These are phyloP conservation scores for Pagrus major DNA, from an alignment of 2,113 vertebrate genomes.

Conservation along the genomic window DNA sequence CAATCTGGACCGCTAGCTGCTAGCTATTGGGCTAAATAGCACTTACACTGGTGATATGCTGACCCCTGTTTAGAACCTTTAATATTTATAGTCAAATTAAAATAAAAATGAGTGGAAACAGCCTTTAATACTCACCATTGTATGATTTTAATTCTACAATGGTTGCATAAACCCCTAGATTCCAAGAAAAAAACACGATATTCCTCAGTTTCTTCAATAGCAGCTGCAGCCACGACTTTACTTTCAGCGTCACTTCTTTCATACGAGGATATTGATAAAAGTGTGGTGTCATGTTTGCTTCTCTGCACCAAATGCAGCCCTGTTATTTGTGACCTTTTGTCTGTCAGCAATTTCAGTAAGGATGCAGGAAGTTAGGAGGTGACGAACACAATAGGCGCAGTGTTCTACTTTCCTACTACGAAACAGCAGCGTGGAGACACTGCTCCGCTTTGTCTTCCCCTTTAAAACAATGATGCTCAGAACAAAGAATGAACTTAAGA, in stretches of 20 bases:
- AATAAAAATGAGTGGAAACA: background rate
- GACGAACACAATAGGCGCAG: conserved; percentile 69
- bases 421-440: conserved; percentile 55
- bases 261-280: background rate
- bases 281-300: conserved; percentile 19
- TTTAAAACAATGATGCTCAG: conserved; percentile 74
- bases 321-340: conserved; percentile 40
- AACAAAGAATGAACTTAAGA: conserved; percentile 77
- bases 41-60: no score
- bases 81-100: background rate
- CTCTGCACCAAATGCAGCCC: background rate
- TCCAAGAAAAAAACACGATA: background rate
- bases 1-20: no score
- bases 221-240: background rate
- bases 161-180: background rate
- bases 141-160: background rate
- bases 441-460: conserved; percentile 63
- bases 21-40: no score
- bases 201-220: background rate
- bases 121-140: background rate
- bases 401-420: conserved; percentile 67
- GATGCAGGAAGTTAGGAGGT: conserved; percentile 54
- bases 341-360: conserved; percentile 46
- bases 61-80: no score
- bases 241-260: background rate